Evolutionary conservation across 2,797 vertebrate species (phyloP), one percentile per base, ranked within the genome.

Genomic region (Tragelaphus eurycerus): DNA sequence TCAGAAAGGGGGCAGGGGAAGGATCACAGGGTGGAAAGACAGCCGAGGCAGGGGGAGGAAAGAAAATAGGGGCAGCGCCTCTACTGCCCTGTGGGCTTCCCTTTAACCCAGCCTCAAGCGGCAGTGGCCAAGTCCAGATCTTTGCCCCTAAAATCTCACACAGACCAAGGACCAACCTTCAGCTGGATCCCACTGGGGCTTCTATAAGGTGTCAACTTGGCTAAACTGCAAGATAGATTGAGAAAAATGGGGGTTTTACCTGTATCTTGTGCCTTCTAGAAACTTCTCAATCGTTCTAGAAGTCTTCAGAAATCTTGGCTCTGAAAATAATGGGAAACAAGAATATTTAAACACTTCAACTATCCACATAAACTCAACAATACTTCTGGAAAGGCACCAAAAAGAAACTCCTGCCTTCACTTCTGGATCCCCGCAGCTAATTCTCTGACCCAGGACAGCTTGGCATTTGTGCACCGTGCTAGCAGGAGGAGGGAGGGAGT

Each of bases 271-370:
- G 6, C 31, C 67, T 78, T 85, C 95, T 46, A 0, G 1, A 15
- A 67, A 46, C 21, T 1, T 59, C 29, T 76, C 13, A 16, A 2
- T 55, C 3, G 43, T 82, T 78, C 62, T 7, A 79, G 64, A 78
- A 7, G 23, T 76, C 96, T 92, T 97, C 89, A 93, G 86, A 94
- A 96, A 62, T 34, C 64, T 87, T 15, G 8, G 34, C 57, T 57
- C 93, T 96, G 93, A 23, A 96, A 93, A n/a, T 10, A 81, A 86
- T 0, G 7, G 62, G 38, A 93, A 86, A 95, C 7, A 11, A 83
- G 57, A 64, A 89, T 9, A 57, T 50, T 52, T 43, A 46, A 89
- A 48, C 13, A 6, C 19, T 55, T 8, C 43, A 59, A 34, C 10
- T 1, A 15, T 34, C 29, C 34, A 46, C 15, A 17, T 2, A 25